Evolutionary conservation across 2,113 vertebrate genomes (phyloP).

Genomic region (Columbina picui): DNA sequence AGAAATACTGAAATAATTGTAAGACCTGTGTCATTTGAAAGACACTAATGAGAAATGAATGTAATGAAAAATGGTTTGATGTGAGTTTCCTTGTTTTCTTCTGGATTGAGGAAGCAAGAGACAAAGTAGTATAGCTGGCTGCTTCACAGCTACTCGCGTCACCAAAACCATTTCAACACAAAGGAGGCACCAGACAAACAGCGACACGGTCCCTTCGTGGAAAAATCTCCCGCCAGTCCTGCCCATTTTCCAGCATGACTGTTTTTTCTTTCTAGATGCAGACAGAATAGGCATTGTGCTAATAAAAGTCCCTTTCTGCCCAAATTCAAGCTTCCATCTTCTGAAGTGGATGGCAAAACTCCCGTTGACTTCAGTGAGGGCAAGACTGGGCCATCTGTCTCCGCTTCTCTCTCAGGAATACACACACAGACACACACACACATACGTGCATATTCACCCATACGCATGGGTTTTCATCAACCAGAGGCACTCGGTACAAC

Average conservation of each 20-base stretch:
- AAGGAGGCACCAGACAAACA: not conserved
- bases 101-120: not conserved
- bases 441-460: not conserved
- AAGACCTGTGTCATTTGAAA: accelerated
- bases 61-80: accelerated
- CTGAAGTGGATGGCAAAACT: slow-evolving; percentile 36
- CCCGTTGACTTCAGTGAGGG: slow-evolving; percentile 22
- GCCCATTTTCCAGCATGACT: not conserved
- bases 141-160: accelerated
- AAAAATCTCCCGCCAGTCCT: not conserved
- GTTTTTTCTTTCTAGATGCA: not conserved
- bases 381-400: slow-evolving; percentile 66
- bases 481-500: slow-evolving; percentile 35
- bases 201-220: not conserved
- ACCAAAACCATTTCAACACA: accelerated
- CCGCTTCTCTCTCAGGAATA: not conserved
- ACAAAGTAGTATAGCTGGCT: not conserved
- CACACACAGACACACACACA: not conserved
- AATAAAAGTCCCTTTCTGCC: not conserved
- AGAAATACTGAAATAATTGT: not conserved
- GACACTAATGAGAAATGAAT: not conserved
- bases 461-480: not conserved
- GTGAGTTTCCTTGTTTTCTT: not conserved
- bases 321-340: not conserved
- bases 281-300: not conserved